Evolutionary conservation across 2,888 invertebrate genomes (phyloP), one percentile per base, ranked within the genome.

Genomic region (Pseudolycoriella hygida): DNA sequence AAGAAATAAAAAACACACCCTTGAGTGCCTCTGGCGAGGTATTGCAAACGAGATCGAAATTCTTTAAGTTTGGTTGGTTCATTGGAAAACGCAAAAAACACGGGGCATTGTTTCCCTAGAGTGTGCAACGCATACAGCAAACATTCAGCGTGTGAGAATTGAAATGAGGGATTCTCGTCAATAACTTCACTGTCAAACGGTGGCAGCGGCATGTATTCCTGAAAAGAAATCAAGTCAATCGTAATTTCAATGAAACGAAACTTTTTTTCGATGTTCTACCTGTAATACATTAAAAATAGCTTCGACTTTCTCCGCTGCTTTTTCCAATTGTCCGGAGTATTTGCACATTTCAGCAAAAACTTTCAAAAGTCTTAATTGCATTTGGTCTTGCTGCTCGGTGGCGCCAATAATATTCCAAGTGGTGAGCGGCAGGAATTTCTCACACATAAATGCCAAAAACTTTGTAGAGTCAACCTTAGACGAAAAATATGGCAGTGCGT

Each of bases 121-220:
- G 84, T 81, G 56, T 80, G 80, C 40, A 80, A 66, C 11, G 75
- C 72, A 52, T 63, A 93, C 54, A 96, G 70, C 31, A 93, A 72
- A 68, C 90, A 90, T 67, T 96, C 96, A 2, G 94, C 88, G 58
- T 85, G 82, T 32, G 93, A 88, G 60, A 94, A 94, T 60, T 93
- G 82, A 42, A 94, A 73, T 48, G 85, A 81, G n/a, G 90, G 89
- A 50, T 80, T 74, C 40, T 77, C 67, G 43, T 73, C 73, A 15
- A 46, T 42, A 17, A 18, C 38, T 51, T 73, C 69, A 53, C 71
- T 74, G 51, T 79, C 78, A 45, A 77, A 65, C 45, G 90, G 86
- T 15, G 93, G 92, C 53, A 86, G 71, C 3, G 92, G 93, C 76
- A 94, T 80, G 57, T 84, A 88, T 53, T 79, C 77, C 88, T 89